These are phyloP conservation scores for Cataglyphis albicans DNA, from an alignment of 2,888 invertebrate genomes.

Conservation along the genomic window DNA sequence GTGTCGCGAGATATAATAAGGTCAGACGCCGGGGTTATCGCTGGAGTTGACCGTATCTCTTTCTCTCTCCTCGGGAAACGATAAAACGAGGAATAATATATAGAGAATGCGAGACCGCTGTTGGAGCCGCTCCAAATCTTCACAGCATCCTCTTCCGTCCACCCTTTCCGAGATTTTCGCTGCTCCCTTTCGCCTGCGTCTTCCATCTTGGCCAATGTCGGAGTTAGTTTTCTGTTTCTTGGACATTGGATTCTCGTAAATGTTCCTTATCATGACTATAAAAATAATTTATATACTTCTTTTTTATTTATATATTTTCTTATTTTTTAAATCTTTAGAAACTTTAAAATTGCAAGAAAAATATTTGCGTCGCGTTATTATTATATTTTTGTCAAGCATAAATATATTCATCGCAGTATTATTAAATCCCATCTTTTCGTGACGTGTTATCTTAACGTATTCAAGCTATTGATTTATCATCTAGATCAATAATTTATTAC, in stretches of 20 bases:
- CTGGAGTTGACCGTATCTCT: constrained; percentile 77
- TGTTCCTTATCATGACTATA: not conserved
- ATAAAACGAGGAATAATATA: constrained; percentile 72
- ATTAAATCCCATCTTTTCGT: not conserved
- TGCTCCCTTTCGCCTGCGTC: not conserved
- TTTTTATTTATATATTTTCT: not conserved
- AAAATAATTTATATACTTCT: not conserved
- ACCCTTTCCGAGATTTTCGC: constrained; percentile 3
- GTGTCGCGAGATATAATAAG: constrained; percentile 82
- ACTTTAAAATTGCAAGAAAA: not conserved
- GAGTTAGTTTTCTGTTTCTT: constrained; percentile 1
- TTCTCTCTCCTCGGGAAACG: constrained; percentile 69
- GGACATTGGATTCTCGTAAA: not conserved
- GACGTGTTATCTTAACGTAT: not conserved
- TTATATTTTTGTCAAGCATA: not conserved
- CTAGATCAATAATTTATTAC: not conserved
- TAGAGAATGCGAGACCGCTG: constrained; percentile 45
- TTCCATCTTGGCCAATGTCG: constrained; percentile 1
- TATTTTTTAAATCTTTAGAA: not conserved
- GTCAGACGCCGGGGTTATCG: constrained; percentile 83
- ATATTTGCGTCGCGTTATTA: not conserved
- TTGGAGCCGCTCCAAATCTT: constrained; percentile 77
- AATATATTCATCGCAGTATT: not conserved
- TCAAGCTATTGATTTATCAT: not conserved
- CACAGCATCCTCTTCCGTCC: constrained; percentile 25